Evolutionary conservation across 1,140 invertebrate genomes (phyloP), one percentile per base, ranked within the genome.

Genomic region (Cylas formicarius): DNA sequence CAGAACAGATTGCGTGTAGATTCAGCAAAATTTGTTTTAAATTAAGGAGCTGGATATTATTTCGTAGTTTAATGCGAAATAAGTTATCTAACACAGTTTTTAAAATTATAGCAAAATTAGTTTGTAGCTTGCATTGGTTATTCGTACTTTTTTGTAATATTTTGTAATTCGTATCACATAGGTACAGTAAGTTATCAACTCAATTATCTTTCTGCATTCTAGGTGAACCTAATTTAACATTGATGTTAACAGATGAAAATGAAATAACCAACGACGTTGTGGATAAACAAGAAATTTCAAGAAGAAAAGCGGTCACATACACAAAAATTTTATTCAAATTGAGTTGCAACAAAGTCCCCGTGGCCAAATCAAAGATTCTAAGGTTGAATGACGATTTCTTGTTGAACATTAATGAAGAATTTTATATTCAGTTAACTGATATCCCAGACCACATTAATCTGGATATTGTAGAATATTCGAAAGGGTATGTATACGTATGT

Each of bases 221-320:
- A 44, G 43, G 44, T 31, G 50, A 52, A 39, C 50, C 50, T 10
- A 31, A 28, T 2, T 10, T 55, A 19, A 32, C 60, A 14, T 46
- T 77, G n/a, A 46, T 64, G 18, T 53, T 72, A 13, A 53, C 42
- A 3, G 37, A 65, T 28, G 58, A 60, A 37, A 16, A 50, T 48
- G 32, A 49, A 57, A 43, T 35, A 45, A 50, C 50, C 8, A 34
- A 37, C 39, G 31, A 37, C 17, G 41, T 47, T n/a, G 53, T 46
- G 44, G 56, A 47, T 32, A 38, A 22, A 23, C 37, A 42, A 47
- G 49, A 68, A 51, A 48, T 23, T 37, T 0, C 51, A 48, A 29
- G 68, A 52, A 48, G 69, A 61, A 48, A 63, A 46, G 58, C 4
- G 47, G 55, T 41, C 50, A 56, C 17, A 48, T 61, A 23, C 47